Base-by-base conservation (phyloP, 2,797 vertebrate species). In the Channallabes apus region DNA sequence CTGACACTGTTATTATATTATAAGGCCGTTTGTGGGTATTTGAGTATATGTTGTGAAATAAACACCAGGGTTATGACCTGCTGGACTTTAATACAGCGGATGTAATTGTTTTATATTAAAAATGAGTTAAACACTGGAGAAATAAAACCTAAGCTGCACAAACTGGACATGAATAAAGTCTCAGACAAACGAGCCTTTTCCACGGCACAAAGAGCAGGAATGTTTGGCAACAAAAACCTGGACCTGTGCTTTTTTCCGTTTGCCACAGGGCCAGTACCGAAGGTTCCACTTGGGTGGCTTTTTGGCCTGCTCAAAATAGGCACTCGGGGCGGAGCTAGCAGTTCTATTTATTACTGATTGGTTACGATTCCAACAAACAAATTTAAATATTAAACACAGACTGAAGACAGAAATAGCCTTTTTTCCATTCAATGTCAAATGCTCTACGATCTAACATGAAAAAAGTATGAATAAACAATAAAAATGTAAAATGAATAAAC, bases 201-300 rank as follows among this genome's bases (percentile, higher is more conserved):
- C 29, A 29, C 41, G 11, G 27, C 79, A 80, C 38, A 77, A 65
- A 79, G 69, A 77, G 32, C 17, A 2, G 68, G 59, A 78, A 80
- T 22, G 77, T 15, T 51, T 32, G 32, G 38, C 12, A 65, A 24
- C 17, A 7, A 18, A 41, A 69, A 64, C 22, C n/a, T 75, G 79
- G 79, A 80, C 62, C n/a, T 32, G 79, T 22, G 61, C 38, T 75
- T 29, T 58, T 76, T 80, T 80, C 77, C 77, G 1, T 80, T 77
- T 2, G 56, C 9, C 75, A 35, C 61, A 9, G 38, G 17, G 61
- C 17, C 78, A 51, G 61, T 65, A 65, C 78, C 9, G 6, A 51
- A 64, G 24, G 61, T 80, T 80, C 38, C 61, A 80, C 38, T 80
- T 29, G 78, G 38, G 7, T 79, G 58, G 22, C 20, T 76, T 79